Evolutionary conservation across 2,888 invertebrate species (phyloP).

Genomic region (Silvanus unidentatus): DNA sequence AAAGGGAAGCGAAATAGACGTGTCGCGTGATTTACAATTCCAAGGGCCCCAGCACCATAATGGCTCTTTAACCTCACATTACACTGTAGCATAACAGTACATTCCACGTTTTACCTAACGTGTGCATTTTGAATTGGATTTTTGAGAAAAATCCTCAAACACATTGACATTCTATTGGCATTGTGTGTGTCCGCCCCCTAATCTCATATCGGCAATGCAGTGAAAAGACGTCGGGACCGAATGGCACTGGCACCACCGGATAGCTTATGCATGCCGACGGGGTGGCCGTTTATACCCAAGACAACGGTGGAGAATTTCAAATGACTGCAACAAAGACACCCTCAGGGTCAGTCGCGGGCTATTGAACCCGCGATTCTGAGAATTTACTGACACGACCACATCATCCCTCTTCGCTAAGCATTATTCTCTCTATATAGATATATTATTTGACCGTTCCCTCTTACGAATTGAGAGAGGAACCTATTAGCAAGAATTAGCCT

Average conservation of each 20-base stretch:
- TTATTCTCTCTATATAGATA: neutral
- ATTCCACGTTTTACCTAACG: too few species aligned
- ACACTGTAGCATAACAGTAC: too few species aligned
- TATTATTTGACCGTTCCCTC: constrained; percentile 24
- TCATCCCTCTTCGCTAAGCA: neutral
- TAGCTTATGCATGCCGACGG: constrained; percentile 22
- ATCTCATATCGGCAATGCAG: constrained; percentile 26
- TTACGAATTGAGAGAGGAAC: constrained; percentile 14
- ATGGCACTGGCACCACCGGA: constrained; percentile 11
- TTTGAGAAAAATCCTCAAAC: too few species aligned
- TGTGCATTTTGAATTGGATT: too few species aligned
- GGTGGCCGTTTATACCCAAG: constrained; percentile 13
- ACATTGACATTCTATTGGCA: too few species aligned
- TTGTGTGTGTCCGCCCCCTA: too few species aligned
- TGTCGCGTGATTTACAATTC: too few species aligned
- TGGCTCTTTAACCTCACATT: too few species aligned
- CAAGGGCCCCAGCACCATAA: too few species aligned
- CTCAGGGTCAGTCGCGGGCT: constrained; percentile 52
- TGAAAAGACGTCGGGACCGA: constrained; percentile 20
- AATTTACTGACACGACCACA: neutral
- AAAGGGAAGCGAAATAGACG: too few species aligned
- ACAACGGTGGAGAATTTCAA: constrained; percentile 2
- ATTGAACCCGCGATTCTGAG: constrained; percentile 44
- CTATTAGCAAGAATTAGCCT: constrained; percentile 32
- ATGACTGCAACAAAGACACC: constrained; percentile 40